A percentile compares a stretch with the other conserved stretches of the same genome.
phyloP scores from a whole-genome alignment of 2,113 vertebrate species.

The Cranoglanis bouderius region DNA sequence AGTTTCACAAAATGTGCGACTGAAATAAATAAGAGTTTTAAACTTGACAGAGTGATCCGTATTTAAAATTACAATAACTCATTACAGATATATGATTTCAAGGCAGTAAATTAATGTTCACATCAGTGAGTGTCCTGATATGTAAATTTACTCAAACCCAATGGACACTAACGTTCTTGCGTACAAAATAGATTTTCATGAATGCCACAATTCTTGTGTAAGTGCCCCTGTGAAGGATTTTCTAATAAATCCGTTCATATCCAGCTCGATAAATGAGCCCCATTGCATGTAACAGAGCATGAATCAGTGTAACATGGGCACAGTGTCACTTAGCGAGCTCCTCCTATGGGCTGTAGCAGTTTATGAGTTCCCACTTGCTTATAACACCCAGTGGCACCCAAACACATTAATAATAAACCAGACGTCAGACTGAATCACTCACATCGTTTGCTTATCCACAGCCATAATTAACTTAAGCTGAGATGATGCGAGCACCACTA shows the following conservation, averaged over 20 bases:
- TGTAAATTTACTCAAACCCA: background rate
- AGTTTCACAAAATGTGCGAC: background rate
- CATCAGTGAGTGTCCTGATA: background rate
- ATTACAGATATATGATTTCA: background rate
- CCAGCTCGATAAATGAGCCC: background rate
- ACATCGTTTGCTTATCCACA: slow-evolving; percentile 46
- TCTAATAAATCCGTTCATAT: background rate
- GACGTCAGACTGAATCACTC: slow-evolving; percentile 46
- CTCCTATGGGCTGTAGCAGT: slow-evolving; percentile 37
- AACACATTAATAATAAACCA: slow-evolving; percentile 47
- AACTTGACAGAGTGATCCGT: background rate
- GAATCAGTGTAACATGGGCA: slow-evolving; percentile 33
- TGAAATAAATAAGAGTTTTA: background rate
- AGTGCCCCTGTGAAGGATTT: background rate
- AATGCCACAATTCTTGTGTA: background rate
- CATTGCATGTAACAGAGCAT: background rate
- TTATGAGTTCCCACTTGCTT: slow-evolving; percentile 28
- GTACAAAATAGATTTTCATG: background rate
- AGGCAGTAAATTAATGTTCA: background rate
- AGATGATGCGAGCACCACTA: slow-evolving; percentile 41
- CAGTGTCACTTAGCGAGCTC: slow-evolving; percentile 45
- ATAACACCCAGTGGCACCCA: slow-evolving; percentile 20
- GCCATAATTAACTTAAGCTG: slow-evolving; percentile 56
- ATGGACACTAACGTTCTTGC: background rate
- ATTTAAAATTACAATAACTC: background rate